Evolutionary conservation across 1,140 invertebrate genomes (phyloP).

Genomic region (Saccostrea echinata): DNA sequence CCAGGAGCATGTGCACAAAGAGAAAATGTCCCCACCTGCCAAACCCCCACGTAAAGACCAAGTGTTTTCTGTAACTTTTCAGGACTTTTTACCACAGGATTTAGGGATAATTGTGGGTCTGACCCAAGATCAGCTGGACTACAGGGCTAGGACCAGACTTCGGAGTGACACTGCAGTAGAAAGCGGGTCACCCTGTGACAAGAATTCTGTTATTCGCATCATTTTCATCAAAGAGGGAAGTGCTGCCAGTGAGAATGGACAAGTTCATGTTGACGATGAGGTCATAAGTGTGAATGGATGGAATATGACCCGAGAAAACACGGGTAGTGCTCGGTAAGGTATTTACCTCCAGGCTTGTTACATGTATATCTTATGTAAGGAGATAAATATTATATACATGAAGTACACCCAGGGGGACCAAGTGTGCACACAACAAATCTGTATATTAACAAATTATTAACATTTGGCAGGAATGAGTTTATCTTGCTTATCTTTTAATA

Average conservation of each 20-base stretch:
- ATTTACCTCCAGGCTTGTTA: neutral
- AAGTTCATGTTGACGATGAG: slow-evolving; percentile 68
- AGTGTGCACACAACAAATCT: neutral
- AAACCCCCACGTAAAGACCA: slow-evolving; percentile 71
- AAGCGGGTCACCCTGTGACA: neutral
- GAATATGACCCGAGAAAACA: slow-evolving; percentile 62
- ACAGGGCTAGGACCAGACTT: neutral
- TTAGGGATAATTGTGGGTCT: slow-evolving; percentile 63
- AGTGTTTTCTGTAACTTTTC: slow-evolving; percentile 65
- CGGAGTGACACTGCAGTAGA: neutral
- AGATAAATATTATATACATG: neutral
- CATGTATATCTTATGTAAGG: neutral
- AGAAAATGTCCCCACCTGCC: slow-evolving; percentile 63
- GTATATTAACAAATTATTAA: slow-evolving; percentile 25
- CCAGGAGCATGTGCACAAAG: neutral
- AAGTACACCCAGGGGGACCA: neutral
- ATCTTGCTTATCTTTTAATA: slow-evolving; percentile 38
- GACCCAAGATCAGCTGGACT: neutral
- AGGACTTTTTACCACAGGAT: slow-evolving; percentile 51
- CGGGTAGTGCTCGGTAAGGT: slow-evolving; percentile 64
- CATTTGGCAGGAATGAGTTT: neutral
- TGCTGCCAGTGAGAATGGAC: slow-evolving; percentile 57
- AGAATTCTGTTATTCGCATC: slow-evolving; percentile 46
- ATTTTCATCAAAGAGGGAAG: slow-evolving; percentile 61
- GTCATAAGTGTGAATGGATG: slow-evolving; percentile 68